Percentiles rank a stretch among this genome's conserved stretches.
phyloP scores from a whole-genome alignment of 1,140 invertebrate species.

The Apis dorsata region DNA sequence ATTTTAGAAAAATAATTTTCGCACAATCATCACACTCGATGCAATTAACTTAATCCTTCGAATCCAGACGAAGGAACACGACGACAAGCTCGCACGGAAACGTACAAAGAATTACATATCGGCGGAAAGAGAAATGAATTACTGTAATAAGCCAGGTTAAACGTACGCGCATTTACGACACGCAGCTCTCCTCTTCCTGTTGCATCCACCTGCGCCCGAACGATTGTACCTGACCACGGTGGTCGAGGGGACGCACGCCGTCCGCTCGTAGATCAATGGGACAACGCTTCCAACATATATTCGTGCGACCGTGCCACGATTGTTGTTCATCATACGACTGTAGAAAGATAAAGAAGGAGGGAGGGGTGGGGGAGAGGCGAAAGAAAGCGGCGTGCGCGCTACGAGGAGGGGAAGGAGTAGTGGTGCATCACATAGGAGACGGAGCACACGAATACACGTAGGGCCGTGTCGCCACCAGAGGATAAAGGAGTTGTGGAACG shows the following conservation, averaged over 20 bases:
- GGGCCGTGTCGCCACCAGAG: constrained; percentile 63
- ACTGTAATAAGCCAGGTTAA: constrained; percentile 47
- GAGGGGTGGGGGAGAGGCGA: constrained; percentile 10
- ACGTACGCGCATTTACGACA: constrained; percentile 47
- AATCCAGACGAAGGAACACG: no score
- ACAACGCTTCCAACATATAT: constrained; percentile 59
- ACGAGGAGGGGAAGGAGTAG: constrained; percentile 2
- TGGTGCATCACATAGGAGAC: constrained; percentile 11
- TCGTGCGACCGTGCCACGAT: constrained; percentile 55
- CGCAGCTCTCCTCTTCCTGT: constrained; percentile 41
- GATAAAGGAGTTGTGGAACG: constrained; percentile 74
- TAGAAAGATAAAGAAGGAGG: constrained; percentile 40
- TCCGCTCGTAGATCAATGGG: constrained; percentile 66
- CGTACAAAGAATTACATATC: background rate
- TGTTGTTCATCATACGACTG: constrained; percentile 61
- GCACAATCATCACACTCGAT: no score
- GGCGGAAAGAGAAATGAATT: background rate
- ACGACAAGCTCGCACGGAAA: no score
- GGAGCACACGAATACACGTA: constrained; percentile 47
- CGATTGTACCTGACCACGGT: background rate
- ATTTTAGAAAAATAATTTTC: no score
- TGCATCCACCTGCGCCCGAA: constrained; percentile 33
- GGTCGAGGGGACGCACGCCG: constrained; percentile 42
- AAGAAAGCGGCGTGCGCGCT: constrained; percentile 8
- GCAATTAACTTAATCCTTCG: no score